These are phyloP conservation scores for Pollicipes pollicipes DNA, from an alignment of 1,140 invertebrate species.

Conservation along the genomic window DNA sequence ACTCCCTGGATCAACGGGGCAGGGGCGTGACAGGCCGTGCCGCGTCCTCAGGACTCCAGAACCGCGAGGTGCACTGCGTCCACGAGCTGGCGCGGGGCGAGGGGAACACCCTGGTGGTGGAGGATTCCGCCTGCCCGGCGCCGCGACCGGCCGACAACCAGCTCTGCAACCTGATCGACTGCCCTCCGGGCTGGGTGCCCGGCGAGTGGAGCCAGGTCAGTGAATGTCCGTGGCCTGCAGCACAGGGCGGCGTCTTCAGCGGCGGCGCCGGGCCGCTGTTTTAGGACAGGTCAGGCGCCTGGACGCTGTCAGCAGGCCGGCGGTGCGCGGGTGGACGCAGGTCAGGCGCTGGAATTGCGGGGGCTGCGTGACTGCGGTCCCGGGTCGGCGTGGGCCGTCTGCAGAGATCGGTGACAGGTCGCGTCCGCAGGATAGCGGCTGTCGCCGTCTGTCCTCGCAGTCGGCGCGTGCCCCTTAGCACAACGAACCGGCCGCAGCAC, in stretches of 20 bases:
- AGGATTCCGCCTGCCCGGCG: conserved; percentile 73
- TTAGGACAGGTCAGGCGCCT: neutral
- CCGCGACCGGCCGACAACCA: conserved; percentile 64
- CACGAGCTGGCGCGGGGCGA: conserved; percentile 73
- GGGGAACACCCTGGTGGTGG: conserved; percentile 67
- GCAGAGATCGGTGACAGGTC: no score
- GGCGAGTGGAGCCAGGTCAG: conserved; percentile 59
- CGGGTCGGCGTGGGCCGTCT: neutral
- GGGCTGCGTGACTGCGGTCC: neutral
- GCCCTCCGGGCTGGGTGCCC: conserved; percentile 66
- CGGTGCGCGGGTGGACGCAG: neutral
- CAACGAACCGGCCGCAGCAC: no score
- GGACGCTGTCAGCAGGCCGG: no score
- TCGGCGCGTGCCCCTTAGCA: no score
- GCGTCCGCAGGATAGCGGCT: no score
- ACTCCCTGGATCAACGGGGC: no score
- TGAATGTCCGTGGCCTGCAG: no score
- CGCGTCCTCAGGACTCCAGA: conserved; percentile 21
- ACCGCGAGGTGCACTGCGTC: conserved; percentile 54
- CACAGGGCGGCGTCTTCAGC: no score
- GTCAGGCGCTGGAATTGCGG: neutral
- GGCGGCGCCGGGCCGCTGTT: neutral
- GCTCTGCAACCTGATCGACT: conserved; percentile 80
- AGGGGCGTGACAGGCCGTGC: no score
- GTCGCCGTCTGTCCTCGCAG: no score